Evolutionary conservation across 2,113 vertebrate species (phyloP).

Genomic region (Cyanoramphus novaezelandiae): DNA sequence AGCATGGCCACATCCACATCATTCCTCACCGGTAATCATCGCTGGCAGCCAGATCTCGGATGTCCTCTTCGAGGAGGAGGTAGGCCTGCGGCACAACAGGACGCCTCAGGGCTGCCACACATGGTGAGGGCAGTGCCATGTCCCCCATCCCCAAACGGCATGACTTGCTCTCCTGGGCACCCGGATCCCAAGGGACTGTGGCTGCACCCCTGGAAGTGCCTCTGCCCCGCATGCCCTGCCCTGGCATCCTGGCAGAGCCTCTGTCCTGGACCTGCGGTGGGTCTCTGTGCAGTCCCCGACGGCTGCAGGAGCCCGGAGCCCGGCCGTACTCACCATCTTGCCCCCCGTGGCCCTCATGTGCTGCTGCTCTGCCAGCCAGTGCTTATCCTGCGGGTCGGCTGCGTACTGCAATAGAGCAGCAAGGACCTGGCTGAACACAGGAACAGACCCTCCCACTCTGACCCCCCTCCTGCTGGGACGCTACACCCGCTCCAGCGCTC

Average conservation of each 20-base stretch:
- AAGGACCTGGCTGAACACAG: conserved; percentile 30
- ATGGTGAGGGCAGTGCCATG: fast-evolving
- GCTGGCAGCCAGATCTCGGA: conserved; percentile 86
- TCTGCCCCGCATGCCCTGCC: neutral
- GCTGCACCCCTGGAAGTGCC: fast-evolving
- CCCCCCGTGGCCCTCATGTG: conserved; percentile 97
- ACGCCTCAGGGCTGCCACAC: neutral
- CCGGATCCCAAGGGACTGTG: neutral
- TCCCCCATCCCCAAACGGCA: neutral
- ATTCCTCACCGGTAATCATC: conserved; percentile 90
- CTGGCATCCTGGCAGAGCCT: neutral
- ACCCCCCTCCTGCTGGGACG: fast-evolving
- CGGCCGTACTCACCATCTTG: conserved; percentile 89
- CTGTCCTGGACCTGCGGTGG: neutral
- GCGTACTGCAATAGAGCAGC: conserved; percentile 84
- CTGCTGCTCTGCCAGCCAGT: conserved; percentile 95
- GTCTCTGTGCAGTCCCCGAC: neutral
- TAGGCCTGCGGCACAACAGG: conserved; percentile 80
- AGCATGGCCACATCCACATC: neutral
- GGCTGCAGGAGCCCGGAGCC: neutral
- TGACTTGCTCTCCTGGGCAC: neutral
- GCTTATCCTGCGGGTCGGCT: conserved; percentile 95
- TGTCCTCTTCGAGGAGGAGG: conserved; percentile 93
- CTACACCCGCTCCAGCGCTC: fast-evolving
- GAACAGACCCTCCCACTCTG: neutral